Evolutionary conservation across 2,888 invertebrate genomes (phyloP), one percentile per base, ranked within the genome.

Genomic region (Lasioglossum leucozonium): DNA sequence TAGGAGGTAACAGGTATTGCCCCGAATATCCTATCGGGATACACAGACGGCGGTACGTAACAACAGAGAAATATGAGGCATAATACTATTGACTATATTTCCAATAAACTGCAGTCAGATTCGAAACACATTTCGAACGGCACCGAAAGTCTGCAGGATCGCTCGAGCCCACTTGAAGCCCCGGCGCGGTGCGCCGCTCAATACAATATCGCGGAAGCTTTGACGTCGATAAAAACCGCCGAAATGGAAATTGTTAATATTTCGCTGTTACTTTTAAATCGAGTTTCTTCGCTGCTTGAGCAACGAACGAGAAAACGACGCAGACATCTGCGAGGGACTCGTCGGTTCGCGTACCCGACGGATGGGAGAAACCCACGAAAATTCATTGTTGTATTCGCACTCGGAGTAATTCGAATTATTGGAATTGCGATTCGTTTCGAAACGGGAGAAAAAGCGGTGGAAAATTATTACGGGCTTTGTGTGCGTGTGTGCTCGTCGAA

Each of bases 61-160:
- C 30, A 62, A 62, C 30, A 62, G 34, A n/a, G 71, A 13, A 77
- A 11, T 62, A 62, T 30, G 44, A 71, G 58, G 55, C 44, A 77
- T 51, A 71, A 77, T 44, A 58, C 71, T 47, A 51, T 81, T 81
- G 47, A 65, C 81, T 78, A 42, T 81, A 65, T 78, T 69, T 82
- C 79, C 82, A 73, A 79, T 73, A 79, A 74, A 69, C 73, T 73
- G 44, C 82, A 44, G 69, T 69, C 69, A 55, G 65, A 81, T 81
- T 72, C 73, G 67, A 73, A 69, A 73, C 73, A 73, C 55, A 79
- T 79, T 79, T 30, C 67, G 55, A 73, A 37, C 34, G 30, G 47
- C 71, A 62, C 71, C 71, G 77, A 81, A 77, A 81, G n/a, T 78
- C 72, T 81, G 62, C 58, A 72, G 71, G 30, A 47, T 81, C 47